Conservation (phyloP, 2,797 vertebrate species). For the Remorina albescens region DNA sequence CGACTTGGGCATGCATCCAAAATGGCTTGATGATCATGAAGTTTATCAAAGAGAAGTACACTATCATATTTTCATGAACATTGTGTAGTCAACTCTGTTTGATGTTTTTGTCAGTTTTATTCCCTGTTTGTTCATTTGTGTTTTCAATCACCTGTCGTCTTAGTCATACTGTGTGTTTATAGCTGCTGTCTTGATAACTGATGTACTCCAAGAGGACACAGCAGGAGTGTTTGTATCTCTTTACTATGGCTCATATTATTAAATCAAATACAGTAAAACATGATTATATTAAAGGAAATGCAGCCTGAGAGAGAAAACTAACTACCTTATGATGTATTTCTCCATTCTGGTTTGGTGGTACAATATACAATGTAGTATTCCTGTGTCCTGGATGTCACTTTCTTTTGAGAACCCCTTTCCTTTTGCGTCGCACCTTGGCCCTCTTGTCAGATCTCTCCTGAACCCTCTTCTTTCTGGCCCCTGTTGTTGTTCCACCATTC, state of each 20-base stretch:
- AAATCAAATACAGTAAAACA: background rate
- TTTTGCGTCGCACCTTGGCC: constrained; percentile 56
- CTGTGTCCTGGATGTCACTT: constrained; percentile 43
- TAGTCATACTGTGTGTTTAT: constrained; percentile 29
- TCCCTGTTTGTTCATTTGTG: constrained; percentile 37
- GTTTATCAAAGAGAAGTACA: background rate
- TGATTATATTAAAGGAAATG: constrained; percentile 9
- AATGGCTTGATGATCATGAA: background rate
- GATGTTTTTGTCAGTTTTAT: constrained; percentile 38
- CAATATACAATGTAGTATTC: background rate
- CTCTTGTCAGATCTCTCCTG: constrained; percentile 60
- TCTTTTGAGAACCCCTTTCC: constrained; percentile 42
- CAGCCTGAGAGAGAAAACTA: constrained; percentile 54
- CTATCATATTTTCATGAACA: background rate
- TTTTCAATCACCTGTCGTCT: constrained; percentile 37
- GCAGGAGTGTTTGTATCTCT: constrained; percentile 2
- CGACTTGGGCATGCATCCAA: constrained; percentile 12
- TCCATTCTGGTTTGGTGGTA: constrained; percentile 23
- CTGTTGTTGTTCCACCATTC: constrained; percentile 59
- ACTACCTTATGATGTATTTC: constrained; percentile 21
- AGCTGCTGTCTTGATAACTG: constrained; percentile 33
- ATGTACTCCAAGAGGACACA: constrained; percentile 7
- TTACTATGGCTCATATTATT: constrained; percentile 1
- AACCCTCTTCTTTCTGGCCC: constrained; percentile 59
- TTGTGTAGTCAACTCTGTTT: background rate